Conservation (phyloP, 2,888 invertebrate genomes). For the Neria commutata region DNA sequence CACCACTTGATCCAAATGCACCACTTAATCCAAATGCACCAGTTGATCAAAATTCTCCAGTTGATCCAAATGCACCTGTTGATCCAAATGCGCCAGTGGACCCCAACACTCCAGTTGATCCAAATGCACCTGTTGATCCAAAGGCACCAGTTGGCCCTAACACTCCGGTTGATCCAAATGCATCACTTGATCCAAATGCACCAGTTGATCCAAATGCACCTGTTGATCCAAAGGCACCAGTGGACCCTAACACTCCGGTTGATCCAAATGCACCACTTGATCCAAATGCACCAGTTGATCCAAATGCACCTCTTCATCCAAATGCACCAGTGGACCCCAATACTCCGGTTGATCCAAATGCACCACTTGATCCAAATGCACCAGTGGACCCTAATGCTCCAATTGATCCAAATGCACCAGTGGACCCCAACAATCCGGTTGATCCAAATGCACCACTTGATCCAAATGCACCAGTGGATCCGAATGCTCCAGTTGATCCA, state of each 20-base stretch:
- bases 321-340: conserved; percentile 16
- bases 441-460: conserved; percentile 4
- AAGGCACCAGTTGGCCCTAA: conserved; percentile 11
- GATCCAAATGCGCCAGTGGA: conserved; percentile 21
- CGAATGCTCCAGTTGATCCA: conserved; percentile 17
- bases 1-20: conserved; percentile 9
- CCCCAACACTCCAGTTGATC: conserved; percentile 21
- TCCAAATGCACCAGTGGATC: conserved; percentile 7
- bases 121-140: conserved; percentile 19
- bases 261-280: conserved; percentile 22
- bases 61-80: conserved; percentile 18
- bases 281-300: conserved; percentile 9
- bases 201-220: conserved; percentile 12
- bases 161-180: conserved; percentile 23
- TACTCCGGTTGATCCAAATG: conserved; percentile 10
- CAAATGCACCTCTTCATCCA: conserved; percentile 11
- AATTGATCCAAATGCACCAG: conserved; percentile 17
- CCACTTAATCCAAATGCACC: conserved; percentile 22
- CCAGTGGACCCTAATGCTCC: conserved; percentile 25
- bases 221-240: conserved; percentile 20
- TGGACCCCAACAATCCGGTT: conserved; percentile 13
- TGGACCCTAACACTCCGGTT: conserved; percentile 23
- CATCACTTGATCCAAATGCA: conserved; percentile 21
- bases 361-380: conserved; percentile 14
- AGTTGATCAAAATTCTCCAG: conserved; percentile 17